A percentile compares a stretch with the other conserved stretches of the same genome.
Evolutionary conservation across 35 echinoderm and acorn worm genomes (phyloP).

Genomic region (Anneissia japonica): DNA sequence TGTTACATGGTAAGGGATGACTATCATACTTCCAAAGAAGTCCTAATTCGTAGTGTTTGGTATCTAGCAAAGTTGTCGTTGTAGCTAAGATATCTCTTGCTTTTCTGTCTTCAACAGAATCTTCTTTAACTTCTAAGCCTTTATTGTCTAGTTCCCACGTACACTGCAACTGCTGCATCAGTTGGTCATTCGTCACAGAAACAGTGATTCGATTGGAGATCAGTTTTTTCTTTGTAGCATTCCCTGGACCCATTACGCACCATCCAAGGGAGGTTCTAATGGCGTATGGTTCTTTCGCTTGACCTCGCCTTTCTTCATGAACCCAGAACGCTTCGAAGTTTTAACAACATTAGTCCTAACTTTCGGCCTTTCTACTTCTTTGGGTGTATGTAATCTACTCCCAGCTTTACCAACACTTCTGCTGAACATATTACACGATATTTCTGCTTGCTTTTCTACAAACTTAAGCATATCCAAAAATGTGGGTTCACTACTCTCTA

Average conservation of each 20-base stretch:
- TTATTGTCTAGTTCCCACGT: not conserved
- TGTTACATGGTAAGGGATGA: too few relatives aligned
- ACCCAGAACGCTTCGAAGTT: not conserved
- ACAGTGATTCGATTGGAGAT: conserved; percentile 2
- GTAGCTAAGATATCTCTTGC: conserved; percentile 10
- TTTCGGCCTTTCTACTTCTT: too few relatives aligned
- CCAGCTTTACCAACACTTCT: too few relatives aligned
- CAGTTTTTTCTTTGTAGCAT: not conserved
- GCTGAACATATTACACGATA: too few relatives aligned
- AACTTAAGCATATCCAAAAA: too few relatives aligned
- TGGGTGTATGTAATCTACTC: too few relatives aligned
- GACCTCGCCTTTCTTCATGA: not conserved
- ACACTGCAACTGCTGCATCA: conserved; percentile 11
- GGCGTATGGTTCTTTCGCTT: not conserved
- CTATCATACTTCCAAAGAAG: too few relatives aligned
- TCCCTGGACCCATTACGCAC: not conserved
- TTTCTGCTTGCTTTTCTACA: too few relatives aligned
- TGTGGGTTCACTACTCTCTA: too few relatives aligned
- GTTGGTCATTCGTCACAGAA: not conserved
- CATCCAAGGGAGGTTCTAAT: not conserved
- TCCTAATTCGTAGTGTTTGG: too few relatives aligned
- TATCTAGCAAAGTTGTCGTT: too few relatives aligned
- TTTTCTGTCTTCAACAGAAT: conserved; percentile 15
- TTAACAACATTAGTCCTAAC: too few relatives aligned
- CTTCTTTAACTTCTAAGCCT: not conserved